phyloP scores from a whole-genome alignment of 2,797 vertebrate genomes.

The Syngnathus rostellatus region DNA sequence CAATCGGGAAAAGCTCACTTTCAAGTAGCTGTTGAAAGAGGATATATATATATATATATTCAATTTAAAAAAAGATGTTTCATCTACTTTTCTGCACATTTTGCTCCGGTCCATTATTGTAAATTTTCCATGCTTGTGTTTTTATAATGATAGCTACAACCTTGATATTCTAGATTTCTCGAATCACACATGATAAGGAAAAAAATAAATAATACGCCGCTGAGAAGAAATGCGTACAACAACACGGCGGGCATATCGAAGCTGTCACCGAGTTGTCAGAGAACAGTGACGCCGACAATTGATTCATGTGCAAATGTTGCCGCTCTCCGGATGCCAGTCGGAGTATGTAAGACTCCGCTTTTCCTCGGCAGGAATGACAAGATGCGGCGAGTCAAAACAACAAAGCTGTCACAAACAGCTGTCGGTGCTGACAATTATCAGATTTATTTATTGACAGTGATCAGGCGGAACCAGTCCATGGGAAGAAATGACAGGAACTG shows the following conservation, averaged over 20 bases:
- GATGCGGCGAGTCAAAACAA: slow-evolving; percentile 88
- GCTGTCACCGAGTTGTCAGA: slow-evolving; percentile 77
- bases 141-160: slow-evolving; percentile 70
- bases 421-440: slow-evolving; percentile 85
- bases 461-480: slow-evolving; percentile 68
- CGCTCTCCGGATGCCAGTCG: slow-evolving; percentile 84
- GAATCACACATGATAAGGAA: slow-evolving; percentile 55
- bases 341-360: slow-evolving; percentile 84
- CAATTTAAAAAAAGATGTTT: slow-evolving; percentile 45
- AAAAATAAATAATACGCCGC: slow-evolving; percentile 49
- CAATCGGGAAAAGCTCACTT: slow-evolving; percentile 72
- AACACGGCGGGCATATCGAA: slow-evolving; percentile 73
- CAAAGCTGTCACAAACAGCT: slow-evolving; percentile 98
- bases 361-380: slow-evolving; percentile 86
- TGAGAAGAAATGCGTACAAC: slow-evolving; percentile 53
- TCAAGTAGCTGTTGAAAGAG: slow-evolving; percentile 74
- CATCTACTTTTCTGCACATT: slow-evolving; percentile 64
- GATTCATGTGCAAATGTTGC: slow-evolving; percentile 97
- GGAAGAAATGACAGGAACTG: slow-evolving; percentile 64
- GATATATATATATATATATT: slow-evolving; percentile 36
- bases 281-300: slow-evolving; percentile 85
- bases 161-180: slow-evolving; percentile 67
- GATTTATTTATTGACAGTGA: slow-evolving; percentile 79
- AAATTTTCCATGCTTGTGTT: slow-evolving; percentile 61
- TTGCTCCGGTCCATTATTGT: slow-evolving; percentile 57